phyloP scores from a whole-genome alignment of 2,113 vertebrate genomes.

The Sigmodon hispidus region DNA sequence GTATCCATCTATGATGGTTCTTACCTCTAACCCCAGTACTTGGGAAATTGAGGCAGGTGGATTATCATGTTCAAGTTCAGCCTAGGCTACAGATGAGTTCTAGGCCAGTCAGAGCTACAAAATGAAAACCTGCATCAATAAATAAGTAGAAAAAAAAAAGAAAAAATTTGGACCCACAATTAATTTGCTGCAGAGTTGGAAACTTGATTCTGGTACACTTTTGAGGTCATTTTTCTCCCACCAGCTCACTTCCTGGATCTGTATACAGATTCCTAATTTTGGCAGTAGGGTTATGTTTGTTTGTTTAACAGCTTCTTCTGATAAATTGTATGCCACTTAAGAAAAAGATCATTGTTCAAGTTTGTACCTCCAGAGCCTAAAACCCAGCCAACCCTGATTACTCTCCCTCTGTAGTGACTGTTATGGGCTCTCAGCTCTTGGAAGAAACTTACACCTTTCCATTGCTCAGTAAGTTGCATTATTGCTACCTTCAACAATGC shows the following conservation, averaged over 20 bases:
- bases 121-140: neutral
- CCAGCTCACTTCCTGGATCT: neutral
- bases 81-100: neutral
- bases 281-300: neutral
- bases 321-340: neutral
- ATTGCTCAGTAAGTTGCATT: neutral
- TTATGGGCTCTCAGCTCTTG: neutral
- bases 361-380: neutral
- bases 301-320: neutral
- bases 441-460: neutral
- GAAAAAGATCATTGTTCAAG: neutral
- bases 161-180: neutral
- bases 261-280: constrained; percentile 2
- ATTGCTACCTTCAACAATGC: neutral
- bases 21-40: neutral
- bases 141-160: fast-evolving
- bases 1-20: neutral
- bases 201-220: neutral
- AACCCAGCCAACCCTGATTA: neutral
- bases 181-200: neutral
- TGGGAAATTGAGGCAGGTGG: neutral
- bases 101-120: neutral
- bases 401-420: neutral
- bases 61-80: neutral
- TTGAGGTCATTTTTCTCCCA: neutral